phyloP scores from a whole-genome alignment of 2,797 vertebrate genomes.

The Rhynchotus rufescens region DNA sequence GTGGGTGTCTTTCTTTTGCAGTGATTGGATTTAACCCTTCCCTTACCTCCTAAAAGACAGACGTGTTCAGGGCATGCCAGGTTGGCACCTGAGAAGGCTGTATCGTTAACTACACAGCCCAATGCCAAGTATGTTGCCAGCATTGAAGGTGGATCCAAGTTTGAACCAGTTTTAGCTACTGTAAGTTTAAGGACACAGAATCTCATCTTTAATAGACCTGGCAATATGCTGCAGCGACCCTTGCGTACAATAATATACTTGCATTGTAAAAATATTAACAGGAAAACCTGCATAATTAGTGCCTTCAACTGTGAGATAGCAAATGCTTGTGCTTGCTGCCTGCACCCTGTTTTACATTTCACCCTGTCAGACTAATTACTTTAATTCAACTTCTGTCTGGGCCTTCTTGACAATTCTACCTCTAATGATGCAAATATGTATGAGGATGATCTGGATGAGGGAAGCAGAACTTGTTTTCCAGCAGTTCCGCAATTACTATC shows the following conservation, averaged over 20 bases:
- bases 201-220: neutral
- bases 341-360: neutral
- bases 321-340: neutral
- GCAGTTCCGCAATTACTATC: neutral
- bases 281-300: neutral
- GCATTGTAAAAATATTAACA: neutral
- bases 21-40: neutral
- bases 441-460: neutral
- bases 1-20: neutral
- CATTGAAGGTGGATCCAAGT: neutral
- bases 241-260: neutral
- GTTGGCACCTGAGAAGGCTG: neutral
- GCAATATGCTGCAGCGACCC: neutral
- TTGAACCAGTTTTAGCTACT: neutral
- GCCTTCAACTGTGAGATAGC: neutral
- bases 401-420: conserved; percentile 16
- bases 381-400: conserved; percentile 10
- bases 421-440: neutral
- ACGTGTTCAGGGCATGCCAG: neutral
- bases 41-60: neutral
- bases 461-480: neutral
- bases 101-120: neutral
- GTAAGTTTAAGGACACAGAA: neutral
- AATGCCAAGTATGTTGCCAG: accelerated
- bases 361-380: conserved; percentile 34